A percentile compares a stretch with the other conserved stretches of the same genome.
Evolutionary conservation across 2,113 vertebrate species (phyloP).

Genomic region (Cyphotilapia sp.): DNA sequence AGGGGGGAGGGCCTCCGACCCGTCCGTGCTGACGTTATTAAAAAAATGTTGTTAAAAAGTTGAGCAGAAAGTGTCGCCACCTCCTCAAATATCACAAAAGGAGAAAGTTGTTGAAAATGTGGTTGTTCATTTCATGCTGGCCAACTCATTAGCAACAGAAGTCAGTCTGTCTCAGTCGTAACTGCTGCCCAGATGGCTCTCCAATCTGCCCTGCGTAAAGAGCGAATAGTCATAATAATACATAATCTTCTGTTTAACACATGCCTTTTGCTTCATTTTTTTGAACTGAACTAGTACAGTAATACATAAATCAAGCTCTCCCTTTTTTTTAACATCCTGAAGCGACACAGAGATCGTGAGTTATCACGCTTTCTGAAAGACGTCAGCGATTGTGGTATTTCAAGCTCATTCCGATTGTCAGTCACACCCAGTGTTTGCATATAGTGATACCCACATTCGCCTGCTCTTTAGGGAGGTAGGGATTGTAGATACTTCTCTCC

Average conservation of each 20-base stretch:
- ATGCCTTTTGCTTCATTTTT: slow-evolving; percentile 46
- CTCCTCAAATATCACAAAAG: neutral
- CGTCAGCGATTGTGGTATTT: neutral
- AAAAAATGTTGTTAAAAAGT: neutral
- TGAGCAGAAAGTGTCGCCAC: neutral
- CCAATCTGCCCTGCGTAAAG: slow-evolving; percentile 55
- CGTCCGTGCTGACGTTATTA: neutral
- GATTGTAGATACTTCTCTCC: slow-evolving; percentile 58
- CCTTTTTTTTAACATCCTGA: neutral
- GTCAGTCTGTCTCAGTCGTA: slow-evolving; percentile 37
- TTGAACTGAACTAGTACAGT: neutral
- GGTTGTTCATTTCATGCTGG: slow-evolving; percentile 53
- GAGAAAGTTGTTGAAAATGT: neutral
- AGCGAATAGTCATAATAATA: slow-evolving; percentile 56
- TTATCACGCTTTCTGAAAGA: neutral
- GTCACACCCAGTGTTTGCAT: slow-evolving; percentile 27
- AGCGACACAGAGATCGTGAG: neutral
- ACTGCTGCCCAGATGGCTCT: slow-evolving; percentile 55
- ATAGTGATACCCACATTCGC: slow-evolving; percentile 8
- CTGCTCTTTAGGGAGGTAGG: slow-evolving; percentile 33
- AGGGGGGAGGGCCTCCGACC: neutral
- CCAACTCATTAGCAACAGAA: slow-evolving; percentile 51
- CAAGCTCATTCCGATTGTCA: neutral
- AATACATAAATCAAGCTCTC: slow-evolving; percentile 7
- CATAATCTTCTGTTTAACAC: slow-evolving; percentile 49